phyloP scores from a whole-genome alignment of 2,888 invertebrate genomes.

The Tiliacea aurago region DNA sequence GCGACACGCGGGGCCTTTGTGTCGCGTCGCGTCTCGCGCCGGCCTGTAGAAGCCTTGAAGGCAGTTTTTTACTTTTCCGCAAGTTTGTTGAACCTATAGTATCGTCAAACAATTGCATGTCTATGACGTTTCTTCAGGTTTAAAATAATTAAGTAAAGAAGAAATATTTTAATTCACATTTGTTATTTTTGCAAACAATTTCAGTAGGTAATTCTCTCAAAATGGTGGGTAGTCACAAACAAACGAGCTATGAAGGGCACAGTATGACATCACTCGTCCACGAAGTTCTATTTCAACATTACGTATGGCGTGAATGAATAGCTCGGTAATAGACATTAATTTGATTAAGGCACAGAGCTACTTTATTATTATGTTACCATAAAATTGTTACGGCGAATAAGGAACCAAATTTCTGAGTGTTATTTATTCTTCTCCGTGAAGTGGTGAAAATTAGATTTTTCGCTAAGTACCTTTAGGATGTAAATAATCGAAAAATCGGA shows the following conservation, averaged over 20 bases:
- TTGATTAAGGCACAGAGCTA: constrained; percentile 44
- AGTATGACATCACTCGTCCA: constrained; percentile 57
- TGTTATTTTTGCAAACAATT: neutral
- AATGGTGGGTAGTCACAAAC: constrained; percentile 29
- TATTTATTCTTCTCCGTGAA: constrained; percentile 17
- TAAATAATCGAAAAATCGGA: constrained; percentile 43
- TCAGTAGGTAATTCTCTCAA: constrained; percentile 5
- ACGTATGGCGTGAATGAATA: constrained; percentile 35
- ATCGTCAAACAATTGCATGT: constrained; percentile 15
- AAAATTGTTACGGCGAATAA: constrained; percentile 20
- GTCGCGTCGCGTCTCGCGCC: too few relatives aligned
- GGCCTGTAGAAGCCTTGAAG: too few relatives aligned
- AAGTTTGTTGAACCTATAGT: constrained; percentile 22
- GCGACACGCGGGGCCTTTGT: too few relatives aligned
- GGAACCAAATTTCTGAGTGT: constrained; percentile 10
- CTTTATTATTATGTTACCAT: constrained; percentile 29
- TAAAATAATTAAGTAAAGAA: constrained; percentile 13
- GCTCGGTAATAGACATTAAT: constrained; percentile 57
- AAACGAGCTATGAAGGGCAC: constrained; percentile 54
- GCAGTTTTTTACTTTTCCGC: constrained; percentile 31
- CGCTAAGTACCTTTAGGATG: neutral
- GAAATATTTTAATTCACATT: neutral
- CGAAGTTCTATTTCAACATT: constrained; percentile 45
- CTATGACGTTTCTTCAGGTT: neutral
- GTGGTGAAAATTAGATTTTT: constrained; percentile 22